Conservation (phyloP, 1,140 invertebrate genomes). For the Drosophila pseudoobscura region DNA sequence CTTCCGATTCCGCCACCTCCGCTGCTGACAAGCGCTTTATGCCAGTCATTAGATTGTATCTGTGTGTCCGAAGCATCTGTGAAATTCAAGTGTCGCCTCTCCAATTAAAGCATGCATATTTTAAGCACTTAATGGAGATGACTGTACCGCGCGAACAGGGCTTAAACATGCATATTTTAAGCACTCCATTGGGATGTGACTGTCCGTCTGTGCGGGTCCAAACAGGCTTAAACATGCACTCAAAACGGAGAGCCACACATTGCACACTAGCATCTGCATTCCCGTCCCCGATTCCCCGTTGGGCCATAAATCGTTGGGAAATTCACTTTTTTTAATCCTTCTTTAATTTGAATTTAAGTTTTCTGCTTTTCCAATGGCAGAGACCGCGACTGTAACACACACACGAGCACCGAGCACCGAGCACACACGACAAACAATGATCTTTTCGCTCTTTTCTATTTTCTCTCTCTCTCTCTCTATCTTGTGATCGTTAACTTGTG, state of each 20-base stretch:
- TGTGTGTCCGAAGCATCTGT: constrained; percentile 53
- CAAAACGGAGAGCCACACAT: no score
- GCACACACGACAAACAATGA: no score
- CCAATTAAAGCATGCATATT: constrained; percentile 49
- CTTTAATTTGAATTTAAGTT: constrained; percentile 44
- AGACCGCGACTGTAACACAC: constrained; percentile 50
- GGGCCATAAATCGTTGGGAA: constrained; percentile 42
- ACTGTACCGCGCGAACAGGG: constrained; percentile 9
- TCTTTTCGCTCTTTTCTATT: no score
- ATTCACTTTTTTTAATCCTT: constrained; percentile 8
- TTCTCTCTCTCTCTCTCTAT: no score
- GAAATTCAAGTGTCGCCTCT: constrained; percentile 19
- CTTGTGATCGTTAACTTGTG: no score
- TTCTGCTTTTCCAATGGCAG: constrained; percentile 4
- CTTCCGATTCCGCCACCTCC: constrained; percentile 63
- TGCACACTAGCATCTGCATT: constrained; percentile 12
- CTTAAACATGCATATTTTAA: constrained; percentile 9
- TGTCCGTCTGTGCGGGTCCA: no score
- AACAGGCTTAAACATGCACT: no score
- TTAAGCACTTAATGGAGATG: constrained; percentile 59
- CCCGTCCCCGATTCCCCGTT: constrained; percentile 22
- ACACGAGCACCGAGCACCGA: no score
- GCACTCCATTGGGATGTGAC: constrained; percentile 2
- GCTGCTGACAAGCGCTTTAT: constrained; percentile 33
- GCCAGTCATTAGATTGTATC: constrained; percentile 71